Base-by-base conservation (phyloP, 2,888 invertebrate genomes). In the Acholoe squamosa region DNA sequence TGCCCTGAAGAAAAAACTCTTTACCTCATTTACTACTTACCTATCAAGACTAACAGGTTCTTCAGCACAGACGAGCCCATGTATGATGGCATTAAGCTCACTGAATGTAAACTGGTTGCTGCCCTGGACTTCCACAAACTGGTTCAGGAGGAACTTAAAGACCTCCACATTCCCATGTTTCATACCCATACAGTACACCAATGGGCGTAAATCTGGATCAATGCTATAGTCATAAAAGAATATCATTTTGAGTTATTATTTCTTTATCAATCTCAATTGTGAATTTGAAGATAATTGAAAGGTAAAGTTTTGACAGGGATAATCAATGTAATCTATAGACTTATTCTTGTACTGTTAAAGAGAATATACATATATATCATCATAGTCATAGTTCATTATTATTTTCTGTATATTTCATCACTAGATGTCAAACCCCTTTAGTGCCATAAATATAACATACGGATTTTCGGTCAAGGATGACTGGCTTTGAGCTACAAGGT, bases 121-220 rank as follows among this genome's bases (percentile, higher is more conserved):
- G 0, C 7, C 0, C 25, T 25, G n/a, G 25, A 56, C 10, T 1
- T n/a, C 19, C 1, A 54, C 16, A 14, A 86, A 22, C 54, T 31
- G 54, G 22, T 5, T 19, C 14, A 31, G 12, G 52, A 80, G 43
- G 80, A 80, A 80, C 34, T 0, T 19, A 19, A 80, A 43, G 7
- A n/a, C 25, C 1, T 86, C 86, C 12, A 10, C 5, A 5, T 28
- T 28, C 10, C 86, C 86, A 28, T 86, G 86, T 28, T 14, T 12
- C 86, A 86, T 86, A 16, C 52, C 86, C 19, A n/a, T 86, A 31
- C 86, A 86, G 33, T 86, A 86, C 52, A 86, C 86, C 28, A 86
- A 19, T n/a, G 1, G 52, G 0, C 86, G 86, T 10, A 86, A 25
- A 28, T 86, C 86, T 1, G 86, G 86, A 54, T 86, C 54, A 28